Evolutionary conservation across 2,113 vertebrate species (phyloP).

Genomic region (Cyphomyrus plagiostoma): DNA sequence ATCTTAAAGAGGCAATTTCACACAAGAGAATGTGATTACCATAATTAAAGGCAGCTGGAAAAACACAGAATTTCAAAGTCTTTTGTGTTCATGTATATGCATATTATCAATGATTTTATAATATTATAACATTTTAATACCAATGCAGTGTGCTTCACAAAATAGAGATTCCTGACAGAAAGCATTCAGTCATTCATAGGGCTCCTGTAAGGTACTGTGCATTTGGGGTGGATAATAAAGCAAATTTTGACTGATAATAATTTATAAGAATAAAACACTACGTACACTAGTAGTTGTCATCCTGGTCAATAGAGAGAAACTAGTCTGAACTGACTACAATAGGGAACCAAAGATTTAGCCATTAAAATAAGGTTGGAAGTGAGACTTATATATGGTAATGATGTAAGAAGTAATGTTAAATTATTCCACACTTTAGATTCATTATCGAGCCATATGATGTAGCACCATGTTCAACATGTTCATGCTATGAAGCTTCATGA

Average conservation of each 20-base stretch:
- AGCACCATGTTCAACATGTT: background rate
- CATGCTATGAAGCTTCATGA: background rate
- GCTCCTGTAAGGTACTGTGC: background rate
- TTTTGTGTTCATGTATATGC: background rate
- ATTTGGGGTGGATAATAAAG: background rate
- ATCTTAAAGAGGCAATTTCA: background rate
- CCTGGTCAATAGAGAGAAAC: background rate
- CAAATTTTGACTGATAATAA: background rate
- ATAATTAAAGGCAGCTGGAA: background rate
- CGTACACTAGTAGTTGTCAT: background rate
- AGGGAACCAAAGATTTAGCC: background rate
- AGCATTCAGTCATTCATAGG: background rate
- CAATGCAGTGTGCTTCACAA: background rate
- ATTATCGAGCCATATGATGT: background rate
- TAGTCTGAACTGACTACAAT: background rate
- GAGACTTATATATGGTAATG: background rate
- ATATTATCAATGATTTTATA: background rate
- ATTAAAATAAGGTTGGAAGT: background rate
- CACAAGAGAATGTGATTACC: constrained; percentile 1
- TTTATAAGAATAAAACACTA: background rate
- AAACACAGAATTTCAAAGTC: background rate
- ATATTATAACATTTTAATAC: background rate
- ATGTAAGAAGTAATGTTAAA: background rate
- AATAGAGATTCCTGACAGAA: background rate
- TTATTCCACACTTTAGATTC: background rate